A percentile compares a stretch with the other conserved stretches of the same genome.
These are phyloP conservation scores for Ochropleura plecta DNA, from an alignment of 2,888 invertebrate genomes.

Conservation along the genomic window DNA sequence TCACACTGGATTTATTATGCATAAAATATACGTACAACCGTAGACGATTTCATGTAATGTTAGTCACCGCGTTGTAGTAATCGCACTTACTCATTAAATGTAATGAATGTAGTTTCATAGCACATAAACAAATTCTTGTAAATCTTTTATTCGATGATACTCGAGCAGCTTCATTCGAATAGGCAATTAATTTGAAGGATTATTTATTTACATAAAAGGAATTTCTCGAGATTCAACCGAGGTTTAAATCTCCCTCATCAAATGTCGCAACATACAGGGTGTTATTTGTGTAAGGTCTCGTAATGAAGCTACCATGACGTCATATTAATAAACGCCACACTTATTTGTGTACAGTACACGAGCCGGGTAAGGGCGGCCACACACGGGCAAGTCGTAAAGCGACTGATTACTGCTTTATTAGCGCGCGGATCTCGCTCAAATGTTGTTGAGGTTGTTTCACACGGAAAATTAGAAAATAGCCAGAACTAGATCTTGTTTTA, in stretches of 20 bases:
- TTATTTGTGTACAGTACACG: constrained; percentile 57
- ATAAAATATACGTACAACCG: too few relatives aligned
- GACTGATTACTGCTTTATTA: constrained; percentile 56
- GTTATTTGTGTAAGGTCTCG: constrained; percentile 34
- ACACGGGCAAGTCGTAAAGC: constrained; percentile 50
- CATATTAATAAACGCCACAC: constrained; percentile 50
- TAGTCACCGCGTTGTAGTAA: too few relatives aligned
- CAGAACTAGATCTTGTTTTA: neutral
- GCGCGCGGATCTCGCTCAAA: constrained; percentile 17
- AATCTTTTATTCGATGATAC: neutral
- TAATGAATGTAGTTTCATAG: too few relatives aligned
- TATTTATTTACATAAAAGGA: neutral
- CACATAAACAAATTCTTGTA: neutral
- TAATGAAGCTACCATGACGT: constrained; percentile 50
- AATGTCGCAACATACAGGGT: constrained; percentile 9
- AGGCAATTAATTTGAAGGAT: constrained; percentile 4
- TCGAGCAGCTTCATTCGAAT: neutral
- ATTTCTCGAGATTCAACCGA: neutral
- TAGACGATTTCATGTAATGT: too few relatives aligned
- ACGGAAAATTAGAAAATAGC: neutral
- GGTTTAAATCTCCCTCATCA: neutral
- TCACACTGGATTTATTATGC: too few relatives aligned
- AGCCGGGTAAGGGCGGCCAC: constrained; percentile 42
- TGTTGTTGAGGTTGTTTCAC: neutral
- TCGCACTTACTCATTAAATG: too few relatives aligned